These are phyloP conservation scores for Onchidella celtica DNA, from an alignment of 2,888 invertebrate genomes.

Conservation along the genomic window DNA sequence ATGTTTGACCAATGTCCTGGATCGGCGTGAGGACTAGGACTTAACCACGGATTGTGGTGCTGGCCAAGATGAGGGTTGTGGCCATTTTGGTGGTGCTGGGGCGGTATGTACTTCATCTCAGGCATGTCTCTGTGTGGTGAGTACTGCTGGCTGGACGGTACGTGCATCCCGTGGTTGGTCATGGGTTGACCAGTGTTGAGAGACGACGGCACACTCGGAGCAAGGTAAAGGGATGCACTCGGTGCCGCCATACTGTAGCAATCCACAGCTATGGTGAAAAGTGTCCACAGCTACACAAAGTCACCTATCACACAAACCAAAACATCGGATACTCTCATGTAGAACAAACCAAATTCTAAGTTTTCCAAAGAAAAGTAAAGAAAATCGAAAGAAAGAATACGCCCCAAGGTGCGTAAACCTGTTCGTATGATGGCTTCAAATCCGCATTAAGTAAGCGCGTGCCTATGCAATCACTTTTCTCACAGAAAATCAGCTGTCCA, in stretches of 20 bases:
- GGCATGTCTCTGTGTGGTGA: slow-evolving; percentile 79
- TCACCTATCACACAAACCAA: slow-evolving; percentile 9
- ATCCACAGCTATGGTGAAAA: slow-evolving; percentile 51
- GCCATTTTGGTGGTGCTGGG: slow-evolving; percentile 72
- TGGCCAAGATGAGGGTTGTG: slow-evolving; percentile 83
- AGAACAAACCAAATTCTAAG: background rate
- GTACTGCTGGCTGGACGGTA: slow-evolving; percentile 74
- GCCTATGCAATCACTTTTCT: slow-evolving; percentile 36
- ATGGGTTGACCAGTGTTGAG: slow-evolving; percentile 83
- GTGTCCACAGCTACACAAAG: background rate
- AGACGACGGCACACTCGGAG: slow-evolving; percentile 88
- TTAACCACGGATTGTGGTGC: slow-evolving; percentile 84
- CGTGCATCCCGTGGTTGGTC: slow-evolving; percentile 79
- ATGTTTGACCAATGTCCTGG: slow-evolving; percentile 76
- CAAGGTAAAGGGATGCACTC: slow-evolving; percentile 88
- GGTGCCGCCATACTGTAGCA: slow-evolving; percentile 91
- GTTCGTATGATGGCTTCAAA: slow-evolving; percentile 34
- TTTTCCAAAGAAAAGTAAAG: background rate
- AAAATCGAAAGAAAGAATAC: background rate
- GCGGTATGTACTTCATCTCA: slow-evolving; percentile 96
- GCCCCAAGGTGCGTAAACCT: slow-evolving; percentile 1
- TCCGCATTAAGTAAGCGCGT: slow-evolving; percentile 43
- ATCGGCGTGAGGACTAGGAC: slow-evolving; percentile 89
- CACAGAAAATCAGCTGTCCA: slow-evolving; percentile 43
- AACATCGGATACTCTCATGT: slow-evolving; percentile 17